Percentiles rank a stretch among this genome's conserved stretches.
These are phyloP conservation scores for Chrysochloris asiatica DNA, from an alignment of 2,113 vertebrate genomes.

Conservation along the genomic window DNA sequence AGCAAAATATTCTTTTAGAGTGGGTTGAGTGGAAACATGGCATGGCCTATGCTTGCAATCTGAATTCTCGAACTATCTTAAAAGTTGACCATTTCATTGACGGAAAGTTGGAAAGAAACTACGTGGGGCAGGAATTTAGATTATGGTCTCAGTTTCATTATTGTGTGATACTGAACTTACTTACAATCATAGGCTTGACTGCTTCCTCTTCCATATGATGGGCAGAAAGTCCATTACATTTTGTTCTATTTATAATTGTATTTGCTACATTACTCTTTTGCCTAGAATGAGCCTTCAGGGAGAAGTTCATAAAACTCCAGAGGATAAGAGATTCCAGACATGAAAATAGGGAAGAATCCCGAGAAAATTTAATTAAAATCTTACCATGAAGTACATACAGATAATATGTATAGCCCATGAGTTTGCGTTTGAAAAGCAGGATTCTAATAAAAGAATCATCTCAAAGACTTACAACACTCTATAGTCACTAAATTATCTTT, in stretches of 20 bases:
- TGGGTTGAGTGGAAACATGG: background rate
- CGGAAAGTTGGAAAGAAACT: background rate
- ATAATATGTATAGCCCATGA: background rate
- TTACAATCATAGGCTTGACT: background rate
- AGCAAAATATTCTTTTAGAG: background rate
- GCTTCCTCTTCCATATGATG: background rate
- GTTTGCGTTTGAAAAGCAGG: slow-evolving; percentile 20
- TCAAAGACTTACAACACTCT: background rate
- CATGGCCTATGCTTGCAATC: background rate
- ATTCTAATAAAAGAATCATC: slow-evolving; percentile 15
- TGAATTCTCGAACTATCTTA: background rate
- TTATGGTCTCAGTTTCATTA: background rate
- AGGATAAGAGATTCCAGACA: background rate
- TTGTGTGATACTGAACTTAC: background rate
- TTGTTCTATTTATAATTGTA: background rate
- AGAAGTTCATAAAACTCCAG: background rate
- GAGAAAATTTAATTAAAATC: background rate
- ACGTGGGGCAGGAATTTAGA: background rate
- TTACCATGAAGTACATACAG: background rate
- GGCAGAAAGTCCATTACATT: background rate
- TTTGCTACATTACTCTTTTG: background rate
- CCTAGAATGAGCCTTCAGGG: background rate
- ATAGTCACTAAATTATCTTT: slow-evolving; percentile 18
- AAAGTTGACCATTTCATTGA: background rate
- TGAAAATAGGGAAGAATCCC: background rate